Evolutionary conservation across 2,888 invertebrate genomes (phyloP), one percentile per base, ranked within the genome.

Genomic region (Perithous albicinctus): DNA sequence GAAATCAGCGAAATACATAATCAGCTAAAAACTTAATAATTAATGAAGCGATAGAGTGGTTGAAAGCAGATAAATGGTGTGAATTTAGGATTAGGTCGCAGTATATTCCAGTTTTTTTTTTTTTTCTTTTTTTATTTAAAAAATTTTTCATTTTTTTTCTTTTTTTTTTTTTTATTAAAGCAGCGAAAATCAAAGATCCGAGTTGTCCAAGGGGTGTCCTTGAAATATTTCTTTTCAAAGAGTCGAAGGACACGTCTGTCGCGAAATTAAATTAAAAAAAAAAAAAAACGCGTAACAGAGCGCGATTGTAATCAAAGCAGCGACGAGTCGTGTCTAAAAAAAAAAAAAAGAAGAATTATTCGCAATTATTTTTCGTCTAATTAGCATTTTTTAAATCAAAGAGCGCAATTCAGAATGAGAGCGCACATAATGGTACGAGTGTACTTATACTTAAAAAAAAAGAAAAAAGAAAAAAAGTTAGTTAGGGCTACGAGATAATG

Each of bases 1-100:
- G 90, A 92, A 90, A 88, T 91, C 90, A 90, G 84, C 84, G 69
- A 87, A 90, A 91, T 91, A 91, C 91, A 92, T 91, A 90, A 92
- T 91, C 91, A 89, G 83, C 84, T 81, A 84, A 84, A 78, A 63
- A 78, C 48, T 75, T 63, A n/a, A 32, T 75, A 15, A 78, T 56
- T 20, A 64, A 74, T 23, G 64, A 38, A 76, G 43, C 56, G 66
- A 63, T 46, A 69, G 69, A 23, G 12, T 56, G 61, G 35, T 41
- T 23, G 48, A 59, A 20, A 64, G 54, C 26, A 61, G 38, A 73
- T 46, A 38, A 51, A 54, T 51, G 8, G 18, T 46, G 26, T 29
- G 43, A 59, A 64, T 61, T 15, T 69, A 76, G 41, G 38, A 70
- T 41, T 64, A 75, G 41, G 48, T 73, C 41, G 32, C 46, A 32